A percentile compares a stretch with the other conserved stretches of the same genome.
Evolutionary conservation across 2,113 vertebrate species (phyloP).

Genomic region (Prolemur simus): DNA sequence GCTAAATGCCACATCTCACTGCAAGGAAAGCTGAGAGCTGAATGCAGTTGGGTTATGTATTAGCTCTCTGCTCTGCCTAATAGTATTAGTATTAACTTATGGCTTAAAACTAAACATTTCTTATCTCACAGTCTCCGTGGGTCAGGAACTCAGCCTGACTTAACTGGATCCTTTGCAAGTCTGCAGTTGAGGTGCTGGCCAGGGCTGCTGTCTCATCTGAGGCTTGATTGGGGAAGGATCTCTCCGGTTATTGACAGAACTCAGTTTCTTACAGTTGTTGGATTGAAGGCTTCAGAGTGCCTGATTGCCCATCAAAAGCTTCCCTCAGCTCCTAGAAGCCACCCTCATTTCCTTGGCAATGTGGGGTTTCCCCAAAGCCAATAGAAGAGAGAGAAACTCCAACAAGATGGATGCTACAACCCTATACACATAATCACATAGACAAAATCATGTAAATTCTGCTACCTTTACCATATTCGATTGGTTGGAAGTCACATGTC

Average conservation of each 20-base stretch:
- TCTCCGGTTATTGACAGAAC: not conserved
- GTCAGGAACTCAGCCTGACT: too few relatives aligned
- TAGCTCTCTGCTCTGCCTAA: not conserved
- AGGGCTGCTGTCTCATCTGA: not conserved
- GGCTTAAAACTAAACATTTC: not conserved
- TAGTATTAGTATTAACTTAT: not conserved
- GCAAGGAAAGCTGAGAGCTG: not conserved
- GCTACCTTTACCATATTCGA: rapidly evolving
- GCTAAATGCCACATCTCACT: too few relatives aligned
- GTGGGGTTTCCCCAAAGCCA: not conserved
- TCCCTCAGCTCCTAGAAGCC: not conserved
- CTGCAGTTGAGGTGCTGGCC: not conserved
- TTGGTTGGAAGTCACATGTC: rapidly evolving
- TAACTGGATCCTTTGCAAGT: not conserved
- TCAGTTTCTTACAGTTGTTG: not conserved
- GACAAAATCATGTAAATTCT: not conserved
- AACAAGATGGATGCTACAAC: not conserved
- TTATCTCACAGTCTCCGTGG: not conserved
- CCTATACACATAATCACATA: rapidly evolving
- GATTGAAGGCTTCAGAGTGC: not conserved
- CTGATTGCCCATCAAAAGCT: not conserved
- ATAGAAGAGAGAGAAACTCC: not conserved
- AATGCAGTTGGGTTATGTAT: rapidly evolving
- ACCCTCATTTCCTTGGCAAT: too few relatives aligned
- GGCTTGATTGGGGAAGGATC: not conserved